Evolutionary conservation across 2,113 vertebrate genomes (phyloP).

Genomic region (Neolamprologus devosi): DNA sequence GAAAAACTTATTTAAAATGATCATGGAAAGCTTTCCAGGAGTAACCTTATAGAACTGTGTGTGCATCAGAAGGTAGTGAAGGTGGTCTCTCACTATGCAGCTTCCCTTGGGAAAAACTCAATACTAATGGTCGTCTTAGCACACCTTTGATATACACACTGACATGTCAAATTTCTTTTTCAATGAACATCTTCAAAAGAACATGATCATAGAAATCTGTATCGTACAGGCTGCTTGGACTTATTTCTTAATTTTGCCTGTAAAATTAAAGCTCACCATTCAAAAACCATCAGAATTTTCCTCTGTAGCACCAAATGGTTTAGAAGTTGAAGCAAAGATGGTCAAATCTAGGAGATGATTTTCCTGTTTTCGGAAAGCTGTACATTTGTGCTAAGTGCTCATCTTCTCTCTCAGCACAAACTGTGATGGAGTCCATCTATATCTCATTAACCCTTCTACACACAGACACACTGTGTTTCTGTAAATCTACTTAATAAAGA

Average conservation of each 20-base stretch:
- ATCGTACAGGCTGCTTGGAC: neutral
- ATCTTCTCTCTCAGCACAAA: neutral
- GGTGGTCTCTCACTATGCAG: neutral
- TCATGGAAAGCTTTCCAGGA: accelerated
- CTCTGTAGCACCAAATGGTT: neutral
- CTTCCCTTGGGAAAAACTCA: accelerated
- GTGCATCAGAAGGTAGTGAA: neutral
- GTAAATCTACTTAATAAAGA: neutral
- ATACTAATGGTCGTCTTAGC: neutral
- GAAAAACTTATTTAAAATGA: accelerated
- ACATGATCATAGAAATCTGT: neutral
- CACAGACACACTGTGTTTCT: neutral
- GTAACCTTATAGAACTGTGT: neutral
- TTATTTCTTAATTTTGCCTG: accelerated
- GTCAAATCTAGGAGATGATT: neutral
- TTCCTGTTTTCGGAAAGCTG: neutral
- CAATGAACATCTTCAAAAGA: neutral
- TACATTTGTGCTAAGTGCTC: neutral
- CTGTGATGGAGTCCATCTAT: neutral
- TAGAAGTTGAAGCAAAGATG: accelerated
- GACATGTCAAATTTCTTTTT: accelerated
- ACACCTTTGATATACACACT: neutral
- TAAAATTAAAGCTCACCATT: neutral
- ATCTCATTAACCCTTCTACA: neutral
- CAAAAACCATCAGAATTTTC: accelerated